These are phyloP conservation scores for Podarcis raffonei DNA, from an alignment of 2,113 vertebrate genomes.

Conservation along the genomic window DNA sequence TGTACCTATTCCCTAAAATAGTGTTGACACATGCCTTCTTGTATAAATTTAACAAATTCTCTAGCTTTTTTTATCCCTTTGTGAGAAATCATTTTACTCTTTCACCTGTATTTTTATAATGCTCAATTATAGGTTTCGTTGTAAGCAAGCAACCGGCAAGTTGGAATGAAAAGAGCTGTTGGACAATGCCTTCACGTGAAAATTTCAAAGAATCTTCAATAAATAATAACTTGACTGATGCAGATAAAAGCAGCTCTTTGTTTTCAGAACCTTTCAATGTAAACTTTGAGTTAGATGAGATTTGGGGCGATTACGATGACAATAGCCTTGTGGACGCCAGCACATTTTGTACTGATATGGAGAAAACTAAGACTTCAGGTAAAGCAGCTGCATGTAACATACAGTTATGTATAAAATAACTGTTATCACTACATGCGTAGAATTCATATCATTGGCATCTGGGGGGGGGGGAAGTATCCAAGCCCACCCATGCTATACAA, in stretches of 20 bases:
- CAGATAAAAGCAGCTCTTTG: slow-evolving; percentile 46
- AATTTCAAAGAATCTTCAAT: slow-evolving; percentile 39
- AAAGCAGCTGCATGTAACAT: slow-evolving; percentile 50
- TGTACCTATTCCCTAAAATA: slow-evolving; percentile 4
- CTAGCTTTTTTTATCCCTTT: neutral
- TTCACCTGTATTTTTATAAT: slow-evolving; percentile 41
- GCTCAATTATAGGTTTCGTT: slow-evolving; percentile 62
- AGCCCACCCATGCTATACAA: neutral
- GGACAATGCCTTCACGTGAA: slow-evolving; percentile 44
- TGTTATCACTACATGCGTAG: neutral
- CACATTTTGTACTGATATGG: slow-evolving; percentile 56
- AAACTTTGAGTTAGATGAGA: slow-evolving; percentile 86
- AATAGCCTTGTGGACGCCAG: slow-evolving; percentile 79
- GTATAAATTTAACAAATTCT: slow-evolving; percentile 1
- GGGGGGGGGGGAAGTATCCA: neutral
- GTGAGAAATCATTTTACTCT: neutral
- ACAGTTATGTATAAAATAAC: slow-evolving; percentile 3
- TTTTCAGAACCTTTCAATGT: slow-evolving; percentile 75
- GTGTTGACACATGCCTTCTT: neutral
- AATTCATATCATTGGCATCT: neutral
- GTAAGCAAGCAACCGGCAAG: slow-evolving; percentile 57
- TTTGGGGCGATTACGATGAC: slow-evolving; percentile 90
- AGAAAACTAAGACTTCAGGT: slow-evolving; percentile 66
- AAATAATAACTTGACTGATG: slow-evolving; percentile 51
- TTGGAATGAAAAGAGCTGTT: slow-evolving; percentile 46